Evolutionary conservation across 2,797 vertebrate genomes (phyloP), one percentile per base, ranked within the genome.

Genomic region (Taenioides sp.): DNA sequence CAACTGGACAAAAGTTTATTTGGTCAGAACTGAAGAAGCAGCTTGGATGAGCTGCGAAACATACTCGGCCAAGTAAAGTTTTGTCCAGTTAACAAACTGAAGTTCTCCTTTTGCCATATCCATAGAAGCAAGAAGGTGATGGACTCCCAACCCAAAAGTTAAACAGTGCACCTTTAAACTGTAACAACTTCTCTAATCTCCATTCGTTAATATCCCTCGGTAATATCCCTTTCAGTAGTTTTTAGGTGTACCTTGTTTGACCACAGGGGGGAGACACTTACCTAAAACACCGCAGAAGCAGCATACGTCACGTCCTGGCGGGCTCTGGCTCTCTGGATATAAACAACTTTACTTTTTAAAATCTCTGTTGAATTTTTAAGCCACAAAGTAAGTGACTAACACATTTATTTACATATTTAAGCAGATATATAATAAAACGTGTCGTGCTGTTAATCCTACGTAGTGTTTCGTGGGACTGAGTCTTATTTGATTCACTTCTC

Each of bases 301-400:
- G 37, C 22, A 17, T 1, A 50, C 47, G 65, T 66, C 65, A 66
- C 65, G 2, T 66, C 65, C 65, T 66, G 65, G 65, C 65, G 65
- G 65, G 47, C 18, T 52, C 31, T n/a, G 9, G 17, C 18, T 52
- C 23, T 52, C 5, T 9, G 25, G 25, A 66, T 52, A 20, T 66
- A 66, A 66, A 66, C 47, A 66, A 66, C 17, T 28, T 11, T 14
- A 27, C 25, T 14, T 59, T 28, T 27, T 28, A 18, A 59, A 59
- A 55, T 11, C 55, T 14, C 57, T 27, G 12, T 28, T 27, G 25
- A 22, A 11, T 11, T 28, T 28, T 17, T 60, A 18, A 60, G 5
- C 25, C 25, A 10, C 31, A 37, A n/a, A 34, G 60, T 62, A 62
- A 34, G 60, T 61, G 9, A 61, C 28, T 20, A 34, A 62, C 20